Evolutionary conservation across 2,888 invertebrate genomes (phyloP), one percentile per base, ranked within the genome.

Genomic region (Drosophila infuscata): DNA sequence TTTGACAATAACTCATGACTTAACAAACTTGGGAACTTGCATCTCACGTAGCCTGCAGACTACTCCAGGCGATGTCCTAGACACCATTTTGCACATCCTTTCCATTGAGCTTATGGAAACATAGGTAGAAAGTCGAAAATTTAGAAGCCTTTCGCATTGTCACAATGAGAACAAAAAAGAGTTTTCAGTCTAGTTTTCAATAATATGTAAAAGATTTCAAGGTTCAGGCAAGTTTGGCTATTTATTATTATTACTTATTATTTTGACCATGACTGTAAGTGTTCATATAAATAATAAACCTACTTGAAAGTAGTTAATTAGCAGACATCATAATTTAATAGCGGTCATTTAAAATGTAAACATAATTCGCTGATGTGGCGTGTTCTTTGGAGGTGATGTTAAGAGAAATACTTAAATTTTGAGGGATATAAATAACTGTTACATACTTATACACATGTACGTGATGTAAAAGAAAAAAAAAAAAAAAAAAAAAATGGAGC

Each of bases 371-470:
- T 46, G 46, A 46, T 46, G 46, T 20, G 46, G 46, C 46, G 46
- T 46, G 46, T 15, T 46, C 46, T 46, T 46, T 46, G 46, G 46
- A 46, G 46, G 46, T 46, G 46, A 46, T 46, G 46, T 46, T 46
- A 46, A 46, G 46, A 46, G 25, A 46, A 46, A 46, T 46, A 25
- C 46, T 25, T 25, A 25, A 46, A 46, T 46, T 46, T 46, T 25
- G 46, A 46, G 15, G 46, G 46, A 46, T 25, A 46, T 46, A 46
- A 25, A 46, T 46, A 46, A 46, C 46, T 25, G 46, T 25, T 46
- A 15, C 25, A 12, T 46, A 43, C 43, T 20, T 25, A 46, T 8
- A 46, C 12, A 46, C 15, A 46, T 20, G 7, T 7, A 46, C 3
- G 46, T 4, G 20, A 7, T 20, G 20, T 15, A 46, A 46, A 46